Evolutionary conservation across 2,888 invertebrate genomes (phyloP).

Genomic region (Protonemura montana): DNA sequence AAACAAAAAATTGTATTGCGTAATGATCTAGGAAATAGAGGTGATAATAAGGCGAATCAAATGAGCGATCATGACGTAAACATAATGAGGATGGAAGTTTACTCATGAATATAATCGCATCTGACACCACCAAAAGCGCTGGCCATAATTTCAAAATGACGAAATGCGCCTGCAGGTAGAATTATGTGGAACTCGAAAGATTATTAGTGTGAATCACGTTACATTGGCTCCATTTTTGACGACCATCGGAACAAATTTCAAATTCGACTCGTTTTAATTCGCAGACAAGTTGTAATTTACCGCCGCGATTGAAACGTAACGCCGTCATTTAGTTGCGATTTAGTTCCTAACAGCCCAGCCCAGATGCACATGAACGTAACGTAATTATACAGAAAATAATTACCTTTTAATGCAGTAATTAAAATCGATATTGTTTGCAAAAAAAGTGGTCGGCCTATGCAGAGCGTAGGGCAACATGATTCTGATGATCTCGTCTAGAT

Average conservation of each 20-base stretch:
- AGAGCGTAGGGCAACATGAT: neutral
- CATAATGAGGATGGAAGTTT: neutral
- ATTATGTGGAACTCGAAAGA: neutral
- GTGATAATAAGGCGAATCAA: neutral
- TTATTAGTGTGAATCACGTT: neutral
- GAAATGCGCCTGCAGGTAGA: neutral
- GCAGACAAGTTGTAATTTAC: neutral
- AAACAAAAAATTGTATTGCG: neutral
- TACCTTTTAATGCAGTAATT: neutral
- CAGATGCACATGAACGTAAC: neutral
- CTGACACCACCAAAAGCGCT: neutral
- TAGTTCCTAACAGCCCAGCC: neutral
- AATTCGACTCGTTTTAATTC: neutral
- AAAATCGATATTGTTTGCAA: neutral
- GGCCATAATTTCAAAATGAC: neutral
- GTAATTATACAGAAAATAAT: neutral
- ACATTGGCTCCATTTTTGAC: neutral
- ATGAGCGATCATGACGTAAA: neutral
- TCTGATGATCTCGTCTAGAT: too few relatives aligned
- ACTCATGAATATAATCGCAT: neutral
- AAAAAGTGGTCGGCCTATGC: neutral
- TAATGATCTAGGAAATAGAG: neutral
- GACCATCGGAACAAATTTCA: neutral
- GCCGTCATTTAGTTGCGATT: neutral
- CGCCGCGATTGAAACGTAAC: neutral